Evolutionary conservation across 2,113 vertebrate species (phyloP), one percentile per base, ranked within the genome.

Genomic region (Melospiza melodia): DNA sequence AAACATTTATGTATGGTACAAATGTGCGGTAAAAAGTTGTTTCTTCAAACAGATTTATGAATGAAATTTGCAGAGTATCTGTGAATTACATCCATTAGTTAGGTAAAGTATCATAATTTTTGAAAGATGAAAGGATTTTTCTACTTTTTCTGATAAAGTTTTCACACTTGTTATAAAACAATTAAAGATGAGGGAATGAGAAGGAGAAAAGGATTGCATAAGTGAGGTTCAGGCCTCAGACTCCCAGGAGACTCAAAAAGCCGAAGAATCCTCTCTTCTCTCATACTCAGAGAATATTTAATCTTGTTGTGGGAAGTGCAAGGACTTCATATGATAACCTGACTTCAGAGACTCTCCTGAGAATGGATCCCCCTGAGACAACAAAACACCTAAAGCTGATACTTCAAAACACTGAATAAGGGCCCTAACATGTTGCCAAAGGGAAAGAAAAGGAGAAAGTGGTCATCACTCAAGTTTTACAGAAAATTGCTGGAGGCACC

Each of bases 41-140:
- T 35, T 83, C 92, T 95, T 96, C 94, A 94, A 90, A 91, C 7
- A 69, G 82, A 93, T 76, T 97, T 90, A 94, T 69, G 41, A 57
- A 96, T 73, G 37, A 90, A 80, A 83, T 91, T 73, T 88, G 37
- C 49, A 43, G 28, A 79, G 22, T 67, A 55, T 63, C 44, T 82
- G 61, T 78, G 54, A 76, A 20, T 41, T 83, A 85, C 17, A 87
- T 69, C 41, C 28, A 85, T 85, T 79, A 91, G 41, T 21, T 91
- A n/a, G 31, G 41, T 69, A 95, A 94, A 90, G 71, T 21, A 72
- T 44, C 39, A 30, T 52, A 59, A 82, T 58, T 91, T 88, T 93
- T 15, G 7, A 87, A 93, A 93, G 90, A 85, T 65, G 11, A 96
- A 94, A 82, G 41, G 4, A 8, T 67, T 75, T 69, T 65, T 89